phyloP scores from a whole-genome alignment of 2,797 vertebrate species.

The Antennarius maculatus region DNA sequence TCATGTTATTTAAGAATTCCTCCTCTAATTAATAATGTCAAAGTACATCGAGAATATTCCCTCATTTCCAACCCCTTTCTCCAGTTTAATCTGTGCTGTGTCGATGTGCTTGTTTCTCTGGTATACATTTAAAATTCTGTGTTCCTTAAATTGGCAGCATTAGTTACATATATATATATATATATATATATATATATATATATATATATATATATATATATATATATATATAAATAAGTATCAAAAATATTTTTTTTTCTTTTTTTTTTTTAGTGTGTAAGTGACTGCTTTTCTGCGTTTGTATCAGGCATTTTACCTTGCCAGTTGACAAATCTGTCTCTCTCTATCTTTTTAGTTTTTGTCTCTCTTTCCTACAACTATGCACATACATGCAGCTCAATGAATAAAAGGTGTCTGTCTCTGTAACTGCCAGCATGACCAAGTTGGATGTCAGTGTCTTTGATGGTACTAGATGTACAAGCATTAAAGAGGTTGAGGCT shows the following conservation, averaged over 20 bases:
- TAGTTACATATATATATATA: constrained; percentile 45
- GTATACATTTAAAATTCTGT: constrained; percentile 31
- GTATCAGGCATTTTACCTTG: constrained; percentile 22
- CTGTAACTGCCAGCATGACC: constrained; percentile 57
- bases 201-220: too few relatives aligned
- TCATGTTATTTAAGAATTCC: neutral
- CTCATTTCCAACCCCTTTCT: constrained; percentile 1
- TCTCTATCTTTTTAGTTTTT: constrained; percentile 20
- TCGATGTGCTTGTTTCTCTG: constrained; percentile 22
- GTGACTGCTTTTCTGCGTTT: neutral
- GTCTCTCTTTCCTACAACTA: constrained; percentile 20
- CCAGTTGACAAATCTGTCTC: constrained; percentile 35
- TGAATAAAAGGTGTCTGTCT: constrained; percentile 50
- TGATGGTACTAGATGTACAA: constrained; percentile 64
- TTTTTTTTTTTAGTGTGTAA: constrained; percentile 31
- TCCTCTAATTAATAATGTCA: neutral
- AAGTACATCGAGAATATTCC: neutral
- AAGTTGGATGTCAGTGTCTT: constrained; percentile 76
- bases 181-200: too few relatives aligned
- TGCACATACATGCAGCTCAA: constrained; percentile 27
- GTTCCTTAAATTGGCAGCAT: constrained; percentile 22
- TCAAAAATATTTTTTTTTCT: too few relatives aligned
- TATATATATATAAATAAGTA: too few relatives aligned
- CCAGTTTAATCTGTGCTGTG: constrained; percentile 9
- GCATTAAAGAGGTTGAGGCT: constrained; percentile 76